Base-by-base conservation (phyloP, 2,113 vertebrate genomes). In the Chaetodon trifascialis region DNA sequence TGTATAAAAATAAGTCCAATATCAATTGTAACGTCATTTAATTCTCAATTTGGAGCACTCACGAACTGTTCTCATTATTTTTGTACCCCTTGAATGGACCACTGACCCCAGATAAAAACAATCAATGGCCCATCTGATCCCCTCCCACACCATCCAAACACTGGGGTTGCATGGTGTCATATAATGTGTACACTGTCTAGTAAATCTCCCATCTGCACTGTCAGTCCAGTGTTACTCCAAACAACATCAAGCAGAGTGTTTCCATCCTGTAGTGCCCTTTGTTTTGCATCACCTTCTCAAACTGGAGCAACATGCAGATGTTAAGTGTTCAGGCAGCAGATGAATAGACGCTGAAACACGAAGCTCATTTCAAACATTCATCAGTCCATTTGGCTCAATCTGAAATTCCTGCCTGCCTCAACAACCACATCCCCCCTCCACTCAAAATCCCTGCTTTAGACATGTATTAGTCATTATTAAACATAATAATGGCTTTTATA, bases 391-490 rank as follows among this genome's bases (percentile, higher is more conserved):
- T 66, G 65, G 54, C 75, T 78, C 49, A 44, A 30, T 23, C 83
- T 83, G 76, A 82, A 17, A 79, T 42, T 60, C 56, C 51, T 14
- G 44, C 49, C 80, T 52, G 71, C 88, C 54, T 77, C 60, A 16
- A 40, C 52, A 66, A 68, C 59, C 65, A 54, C 42, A 64, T 42
- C 65, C 82, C 76, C 71, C 36, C 55, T 56, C 72, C 79, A 52
- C 85, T 73, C 59, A 58, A 73, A 77, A 34, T n/a, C 80, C 60
- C 67, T 63, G 55, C 85, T 72, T 75, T 19, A 68, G 80, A 88
- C 91, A 92, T 94, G 86, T 89, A 95, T 94, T 93, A 95, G 93
- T 95, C 93, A 95, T 96, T 95, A 95, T 95, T 94, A 95, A 95
- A 94, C 91, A 95, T 94, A 94, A 94, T 94, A 94, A 95, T 94